Conservation (phyloP, 2,113 vertebrate genomes). For the Galbula dea region DNA sequence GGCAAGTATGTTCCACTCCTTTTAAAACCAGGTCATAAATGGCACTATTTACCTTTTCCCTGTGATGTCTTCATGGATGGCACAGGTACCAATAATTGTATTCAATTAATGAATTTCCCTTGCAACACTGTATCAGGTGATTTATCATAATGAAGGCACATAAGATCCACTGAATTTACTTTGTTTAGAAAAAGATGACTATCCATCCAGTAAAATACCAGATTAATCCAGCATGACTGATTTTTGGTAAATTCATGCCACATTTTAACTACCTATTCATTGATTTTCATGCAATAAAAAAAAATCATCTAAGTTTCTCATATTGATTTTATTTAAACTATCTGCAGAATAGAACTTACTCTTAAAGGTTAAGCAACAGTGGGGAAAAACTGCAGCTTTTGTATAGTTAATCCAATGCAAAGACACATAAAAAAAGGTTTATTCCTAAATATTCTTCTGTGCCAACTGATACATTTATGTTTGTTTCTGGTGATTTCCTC, state of each 20-base stretch:
- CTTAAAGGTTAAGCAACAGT: neutral
- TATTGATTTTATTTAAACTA: neutral
- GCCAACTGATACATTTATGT: neutral
- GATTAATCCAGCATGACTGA: neutral
- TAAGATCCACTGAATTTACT: neutral
- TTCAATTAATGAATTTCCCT: neutral
- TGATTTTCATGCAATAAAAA: neutral
- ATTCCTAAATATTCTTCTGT: neutral
- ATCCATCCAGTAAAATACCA: neutral
- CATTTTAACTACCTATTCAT: neutral
- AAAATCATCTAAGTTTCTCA: neutral
- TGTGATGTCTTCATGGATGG: neutral
- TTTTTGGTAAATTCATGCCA: neutral
- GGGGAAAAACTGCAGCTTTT: neutral
- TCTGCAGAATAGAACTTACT: neutral
- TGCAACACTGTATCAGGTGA: neutral
- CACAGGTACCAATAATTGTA: neutral
- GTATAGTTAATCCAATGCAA: neutral
- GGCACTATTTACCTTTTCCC: neutral
- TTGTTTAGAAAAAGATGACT: neutral
- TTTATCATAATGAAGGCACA: neutral
- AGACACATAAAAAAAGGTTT: neutral
- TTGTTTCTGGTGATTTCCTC: neutral
- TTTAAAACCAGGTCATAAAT: neutral
- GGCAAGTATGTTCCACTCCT: neutral